Conservation (phyloP, 1,140 invertebrate genomes). For the Drosophila sucinea region DNA sequence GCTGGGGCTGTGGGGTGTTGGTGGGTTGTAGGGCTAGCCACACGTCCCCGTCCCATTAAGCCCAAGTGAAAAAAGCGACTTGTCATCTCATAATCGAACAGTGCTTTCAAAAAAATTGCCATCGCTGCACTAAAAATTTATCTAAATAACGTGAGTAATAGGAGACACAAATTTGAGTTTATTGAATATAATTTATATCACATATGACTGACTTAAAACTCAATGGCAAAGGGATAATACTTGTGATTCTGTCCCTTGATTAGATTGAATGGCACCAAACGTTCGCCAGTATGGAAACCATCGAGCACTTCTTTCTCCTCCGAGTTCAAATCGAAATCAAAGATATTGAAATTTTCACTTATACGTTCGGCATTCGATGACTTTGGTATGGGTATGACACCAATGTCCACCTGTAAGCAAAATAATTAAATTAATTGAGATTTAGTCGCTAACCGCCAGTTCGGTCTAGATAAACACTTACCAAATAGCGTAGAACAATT, state of each 20-base stretch:
- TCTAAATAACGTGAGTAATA: slow-evolving; percentile 14
- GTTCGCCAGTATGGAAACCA: slow-evolving; percentile 85
- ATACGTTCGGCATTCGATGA: slow-evolving; percentile 88
- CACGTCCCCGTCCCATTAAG: slow-evolving; percentile 1
- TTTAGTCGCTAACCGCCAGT: no score
- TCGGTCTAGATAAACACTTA: slow-evolving; percentile 37
- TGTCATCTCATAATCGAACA: not conserved
- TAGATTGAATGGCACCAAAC: slow-evolving; percentile 84
- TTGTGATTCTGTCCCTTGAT: slow-evolving; percentile 84
- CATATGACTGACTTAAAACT: slow-evolving; percentile 76
- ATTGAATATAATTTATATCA: not conserved
- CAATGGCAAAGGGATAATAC: slow-evolving; percentile 86
- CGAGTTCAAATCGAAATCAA: slow-evolving; percentile 87
- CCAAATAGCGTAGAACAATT: slow-evolving; percentile 87
- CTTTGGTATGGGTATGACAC: slow-evolving; percentile 89
- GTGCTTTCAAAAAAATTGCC: slow-evolving; percentile 12
- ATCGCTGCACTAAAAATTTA: not conserved
- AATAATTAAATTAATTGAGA: not conserved
- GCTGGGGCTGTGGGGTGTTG: not conserved
- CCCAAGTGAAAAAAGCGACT: not conserved
- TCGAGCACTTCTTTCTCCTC: slow-evolving; percentile 87
- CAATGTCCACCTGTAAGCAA: slow-evolving; percentile 53
- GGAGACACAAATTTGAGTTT: not conserved
- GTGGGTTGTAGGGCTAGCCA: not conserved
- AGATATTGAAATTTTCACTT: slow-evolving; percentile 88